Base-by-base conservation (phyloP, 1,140 invertebrate genomes). In the Pygmarrhopalites habei region DNA sequence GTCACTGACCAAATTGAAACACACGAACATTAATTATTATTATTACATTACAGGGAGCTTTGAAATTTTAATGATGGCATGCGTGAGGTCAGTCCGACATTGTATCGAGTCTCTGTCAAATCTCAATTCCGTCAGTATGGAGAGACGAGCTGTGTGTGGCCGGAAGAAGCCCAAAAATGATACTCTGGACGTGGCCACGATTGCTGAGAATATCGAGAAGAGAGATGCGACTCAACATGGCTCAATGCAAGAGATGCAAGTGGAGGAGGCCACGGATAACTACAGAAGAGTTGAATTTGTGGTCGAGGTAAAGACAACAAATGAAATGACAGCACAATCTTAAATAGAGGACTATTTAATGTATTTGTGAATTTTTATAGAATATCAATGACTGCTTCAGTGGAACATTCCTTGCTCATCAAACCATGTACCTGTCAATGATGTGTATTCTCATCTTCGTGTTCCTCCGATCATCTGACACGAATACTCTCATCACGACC, bases 121-220 rank as follows among this genome's bases (percentile, higher is more conserved):
- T 43, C 43, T 66, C 5, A 69, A 69, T 58, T 65, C 63, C 10
- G 69, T 71, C 23, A 58, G 51, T 0, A 71, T 71, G 69, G 69
- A 71, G 30, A 57, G 69, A 1, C 43, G 69, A 14, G 69, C 69
- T n/a, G 64, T 71, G 1, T 71, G 69, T 44, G 69, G 69, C 0
- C 21, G 69, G 5, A 68, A 71, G 62, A 71, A 71, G 49, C 69
- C 69, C 3, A 71, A 71, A 66, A 71, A 71, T 43, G 69, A 71
- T 43, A 71, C 69, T 14, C 44, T 71, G 41, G 69, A 71, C 43
- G 69, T 71, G 56, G 68, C 68, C 1, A 70, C 69, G 14, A 71
- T 71, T 59, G 69, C 69, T 12, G 69, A 71, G 51, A 71, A 71
- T 51, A 71, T 71, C 47, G 69, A 71, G 35, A 71, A 71, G 39